Evolutionary conservation across 2,797 vertebrate species (phyloP), one percentile per base, ranked within the genome.

Genomic region (Allobates femoralis): DNA sequence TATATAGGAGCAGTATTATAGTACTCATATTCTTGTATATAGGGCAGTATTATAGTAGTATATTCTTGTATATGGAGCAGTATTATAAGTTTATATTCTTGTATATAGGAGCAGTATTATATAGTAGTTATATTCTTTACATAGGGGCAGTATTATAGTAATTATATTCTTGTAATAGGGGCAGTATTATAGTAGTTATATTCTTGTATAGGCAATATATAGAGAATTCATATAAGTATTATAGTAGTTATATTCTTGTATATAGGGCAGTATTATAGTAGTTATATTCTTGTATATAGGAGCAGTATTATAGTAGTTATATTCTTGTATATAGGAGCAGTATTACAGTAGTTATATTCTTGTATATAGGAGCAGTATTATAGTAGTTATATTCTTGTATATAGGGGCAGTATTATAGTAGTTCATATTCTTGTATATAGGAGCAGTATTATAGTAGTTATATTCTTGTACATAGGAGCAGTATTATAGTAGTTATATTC

Each of bases 211-310:
- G 55, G 55, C 55, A 56, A 19, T 56, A 56, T 19, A 3, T 12
- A 53, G 12, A 53, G 51, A 12, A 53, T 5, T 53, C 16, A 53
- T 53, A 53, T 53, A 2, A 69, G 32, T 37, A 69, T 34, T 69
- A 69, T 37, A 69, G 66, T 69, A 69, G 66, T 34, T 69, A 69
- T 37, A 21, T 19, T 37, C n/a, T n/a, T n/a, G n/a, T n/a, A n/a
- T n/a, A n/a, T n/a, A n/a, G n/a, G n/a, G n/a, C n/a, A n/a, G n/a
- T 69, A 69, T 69, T 34, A 21, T 69, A 69, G 23, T 26, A 69
- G 66, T 34, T 69, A 37, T 37, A 34, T 69, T 37, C 19, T 3
- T 34, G 62, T 66, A 66, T 1, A 66, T 30, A 66, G 62, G 62
- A 5, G 10, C 5, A 66, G 16, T 66, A 66, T 66, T 66, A 66